Evolutionary conservation across 1,140 invertebrate species (phyloP), one percentile per base, ranked within the genome.

Genomic region (Lasioglossum baleicum): DNA sequence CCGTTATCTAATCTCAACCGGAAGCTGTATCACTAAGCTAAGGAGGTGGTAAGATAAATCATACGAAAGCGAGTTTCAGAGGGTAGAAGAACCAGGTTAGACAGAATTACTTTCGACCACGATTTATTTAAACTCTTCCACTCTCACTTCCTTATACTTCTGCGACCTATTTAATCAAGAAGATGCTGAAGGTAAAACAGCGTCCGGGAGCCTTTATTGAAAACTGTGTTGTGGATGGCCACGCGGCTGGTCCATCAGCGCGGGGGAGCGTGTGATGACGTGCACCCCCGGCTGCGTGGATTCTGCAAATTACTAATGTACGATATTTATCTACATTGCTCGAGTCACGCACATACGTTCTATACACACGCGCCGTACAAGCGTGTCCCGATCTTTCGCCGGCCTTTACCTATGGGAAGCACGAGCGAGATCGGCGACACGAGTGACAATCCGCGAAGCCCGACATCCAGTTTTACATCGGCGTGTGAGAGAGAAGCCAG

Each of bases 311-410:
- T 83, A 83, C 76, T 83, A 86, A 78, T 72, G 60, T 72, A 84
- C 74, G 58, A 86, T 84, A 75, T 65, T 87, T 87, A 87, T 87
- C 85, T 87, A 87, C 82, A 87, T 84, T 79, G 72, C 73, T 87
- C 72, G 73, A 83, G 44, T 80, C 80, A 80, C 82, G 75, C 75
- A 77, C 53, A 80, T 83, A 86, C 73, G 61, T 83, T 48, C 81
- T 83, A 82, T 84, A 86, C 77, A 86, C 76, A 72, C 78, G 74
- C 81, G 72, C 71, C 75, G 81, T 68, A 76, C 78, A 81, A 77
- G 70, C 77, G 72, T 65, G 64, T 76, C 70, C 35, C 77, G 66
- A 70, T 71, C 68, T 15, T 53, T 15, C 35, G 35, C 56, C 40
- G 40, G 68, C n/a, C 71, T n/a, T 82, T 80, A 80, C 63, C 72